Evolutionary conservation across 2,113 vertebrate species (phyloP), one percentile per base, ranked within the genome.

Genomic region (Nycticorax nycticorax): DNA sequence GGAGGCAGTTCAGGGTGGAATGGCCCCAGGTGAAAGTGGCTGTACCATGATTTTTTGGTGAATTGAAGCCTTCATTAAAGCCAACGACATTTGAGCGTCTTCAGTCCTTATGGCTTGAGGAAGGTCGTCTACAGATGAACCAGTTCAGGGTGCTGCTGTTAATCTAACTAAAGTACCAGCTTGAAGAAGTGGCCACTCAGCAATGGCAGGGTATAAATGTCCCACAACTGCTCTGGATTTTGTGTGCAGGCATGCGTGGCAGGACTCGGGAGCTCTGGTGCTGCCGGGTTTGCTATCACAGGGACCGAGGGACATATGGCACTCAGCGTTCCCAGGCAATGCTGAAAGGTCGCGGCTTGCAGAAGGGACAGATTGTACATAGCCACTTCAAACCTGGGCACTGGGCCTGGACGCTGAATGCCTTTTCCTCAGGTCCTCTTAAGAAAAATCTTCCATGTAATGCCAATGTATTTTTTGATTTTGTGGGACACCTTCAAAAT

Each of bases 261-360:
- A 33, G 33, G 56, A 13, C 32, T 60, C 0, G 3, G 55, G 18
- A 74, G 32, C 16, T n/a, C 52, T 50, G 52, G 52, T 60, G 33
- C 28, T 68, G 62, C 41, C 55, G 80, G 10, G 18, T 69, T 75
- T 69, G 39, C 62, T 33, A 30, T 33, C 47, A 19, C 27, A 48
- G 43, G 72, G 27, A 32, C 17, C 0, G 0, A 41, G 39, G 41
- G 39, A 50, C 35, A 23, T 2, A 3, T 55, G 59, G 37, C 67
- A 33, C 37, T n/a, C 4, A 2, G 83, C 3, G 1, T 75, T 77
- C 63, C 57, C 3, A 3, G 53, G 37, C 1, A 1, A 22, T 64
- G 32, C 8, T 24, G 73, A 53, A 63, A 75, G 55, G 26, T 48
- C 3, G 0, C 0, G 2, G 37, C 37, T 21, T 76, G 67, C 39